Conservation (phyloP, 2,797 vertebrate genomes). For the Carapus acus region DNA sequence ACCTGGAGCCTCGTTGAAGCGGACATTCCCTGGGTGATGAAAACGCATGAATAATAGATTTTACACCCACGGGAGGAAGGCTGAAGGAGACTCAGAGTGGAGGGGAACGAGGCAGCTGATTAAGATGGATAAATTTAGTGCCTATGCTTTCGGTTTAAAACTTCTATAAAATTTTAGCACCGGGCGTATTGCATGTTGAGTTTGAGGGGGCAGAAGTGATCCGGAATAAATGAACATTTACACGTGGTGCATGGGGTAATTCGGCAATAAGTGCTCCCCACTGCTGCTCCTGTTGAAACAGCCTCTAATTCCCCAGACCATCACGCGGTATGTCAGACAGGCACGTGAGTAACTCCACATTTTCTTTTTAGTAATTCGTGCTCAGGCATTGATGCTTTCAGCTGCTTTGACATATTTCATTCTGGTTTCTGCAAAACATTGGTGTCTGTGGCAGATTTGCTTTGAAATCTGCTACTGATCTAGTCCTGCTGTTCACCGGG, state of each 20-base stretch:
- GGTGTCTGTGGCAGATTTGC: background rate
- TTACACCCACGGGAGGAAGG: slow-evolving; percentile 35
- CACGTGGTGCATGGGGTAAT: slow-evolving; percentile 19
- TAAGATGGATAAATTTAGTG: slow-evolving; percentile 44
- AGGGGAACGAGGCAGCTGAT: slow-evolving; percentile 34
- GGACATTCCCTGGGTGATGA: slow-evolving; percentile 40
- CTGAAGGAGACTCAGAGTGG: slow-evolving; percentile 30
- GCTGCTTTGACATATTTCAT: slow-evolving; percentile 9
- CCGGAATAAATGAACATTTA: slow-evolving; percentile 31
- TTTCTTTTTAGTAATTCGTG: slow-evolving; percentile 19
- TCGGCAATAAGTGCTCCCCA: slow-evolving; percentile 30
- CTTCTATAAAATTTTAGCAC: slow-evolving; percentile 24
- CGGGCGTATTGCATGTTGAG: too few species aligned
- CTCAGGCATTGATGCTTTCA: slow-evolving; percentile 14
- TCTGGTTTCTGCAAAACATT: slow-evolving; percentile 19
- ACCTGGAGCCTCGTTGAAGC: slow-evolving; percentile 52
- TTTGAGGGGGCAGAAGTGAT: background rate
- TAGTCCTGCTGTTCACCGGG: slow-evolving; percentile 3
- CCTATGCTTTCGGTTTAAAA: slow-evolving; percentile 33
- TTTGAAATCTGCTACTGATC: slow-evolving; percentile 9
- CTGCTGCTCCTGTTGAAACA: too few species aligned
- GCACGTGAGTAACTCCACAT: slow-evolving; percentile 44
- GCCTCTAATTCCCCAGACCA: too few species aligned
- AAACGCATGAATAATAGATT: slow-evolving; percentile 57
- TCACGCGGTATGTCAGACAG: slow-evolving; percentile 42